Evolutionary conservation across 2,113 vertebrate species (phyloP).

Genomic region (zebrafish (Danio rerio)): DNA sequence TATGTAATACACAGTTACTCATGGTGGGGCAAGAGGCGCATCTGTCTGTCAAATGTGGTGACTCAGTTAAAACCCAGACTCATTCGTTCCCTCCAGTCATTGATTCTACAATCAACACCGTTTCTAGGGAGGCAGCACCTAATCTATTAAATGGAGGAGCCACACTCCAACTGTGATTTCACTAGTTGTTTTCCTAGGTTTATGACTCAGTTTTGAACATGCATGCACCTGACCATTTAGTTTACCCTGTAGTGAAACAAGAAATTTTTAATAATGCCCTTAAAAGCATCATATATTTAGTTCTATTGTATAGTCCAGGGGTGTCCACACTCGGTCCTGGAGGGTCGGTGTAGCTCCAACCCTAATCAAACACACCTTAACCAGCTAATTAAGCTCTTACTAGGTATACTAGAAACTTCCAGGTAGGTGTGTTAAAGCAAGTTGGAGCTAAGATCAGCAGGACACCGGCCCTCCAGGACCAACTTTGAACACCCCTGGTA

Average conservation of each 20-base stretch:
- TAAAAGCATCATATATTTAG: neutral
- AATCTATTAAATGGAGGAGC: neutral
- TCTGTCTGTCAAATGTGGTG: constrained; percentile 15
- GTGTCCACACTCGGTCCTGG: too few relatives aligned
- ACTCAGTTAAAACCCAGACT: constrained; percentile 24
- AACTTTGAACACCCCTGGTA: too few relatives aligned
- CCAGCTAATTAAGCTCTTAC: too few relatives aligned
- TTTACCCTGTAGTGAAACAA: neutral
- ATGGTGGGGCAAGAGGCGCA: constrained; percentile 1
- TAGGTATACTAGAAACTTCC: too few relatives aligned
- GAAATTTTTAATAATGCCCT: neutral
- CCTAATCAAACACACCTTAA: too few relatives aligned
- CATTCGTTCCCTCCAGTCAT: constrained; percentile 7
- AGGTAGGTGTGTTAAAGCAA: too few relatives aligned
- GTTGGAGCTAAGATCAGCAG: too few relatives aligned
- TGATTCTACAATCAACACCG: neutral
- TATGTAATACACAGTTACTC: constrained; percentile 14
- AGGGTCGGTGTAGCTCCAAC: too few relatives aligned
- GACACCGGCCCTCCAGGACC: too few relatives aligned
- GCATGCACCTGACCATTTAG: neutral
- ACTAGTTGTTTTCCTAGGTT: neutral
- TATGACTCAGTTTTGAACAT: neutral
- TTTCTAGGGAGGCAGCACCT: neutral
- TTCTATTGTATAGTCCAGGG: too few relatives aligned
- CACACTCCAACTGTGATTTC: constrained; percentile 12